Percentiles rank a stretch among this genome's conserved stretches.
phyloP scores from a whole-genome alignment of 2,888 invertebrate species.

The Micoletzkya japonica region DNA sequence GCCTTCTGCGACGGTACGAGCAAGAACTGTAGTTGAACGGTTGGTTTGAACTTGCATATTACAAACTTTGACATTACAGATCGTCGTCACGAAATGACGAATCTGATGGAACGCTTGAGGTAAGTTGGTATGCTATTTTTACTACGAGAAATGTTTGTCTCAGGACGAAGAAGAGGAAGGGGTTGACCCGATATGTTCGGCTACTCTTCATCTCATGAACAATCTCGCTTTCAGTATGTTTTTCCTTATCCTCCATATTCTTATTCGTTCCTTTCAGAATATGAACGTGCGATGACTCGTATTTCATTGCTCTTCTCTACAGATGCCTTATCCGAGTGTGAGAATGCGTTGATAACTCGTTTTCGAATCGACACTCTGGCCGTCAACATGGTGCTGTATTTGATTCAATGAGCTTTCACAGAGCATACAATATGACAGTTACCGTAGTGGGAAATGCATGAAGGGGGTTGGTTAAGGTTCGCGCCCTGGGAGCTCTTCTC shows the following conservation, averaged over 20 bases:
- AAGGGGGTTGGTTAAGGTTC: slow-evolving; percentile 39
- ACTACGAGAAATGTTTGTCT: neutral
- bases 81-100: no score
- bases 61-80: no score
- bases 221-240: slow-evolving; percentile 37
- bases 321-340: slow-evolving; percentile 31
- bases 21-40: no score
- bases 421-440: neutral
- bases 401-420: neutral
- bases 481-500: slow-evolving; percentile 57
- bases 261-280: slow-evolving; percentile 30
- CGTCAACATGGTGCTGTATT: slow-evolving; percentile 38
- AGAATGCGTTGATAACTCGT: slow-evolving; percentile 33
- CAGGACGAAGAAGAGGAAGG: slow-evolving; percentile 27
- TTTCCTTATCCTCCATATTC: neutral
- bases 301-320: slow-evolving; percentile 34
- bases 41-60: no score
- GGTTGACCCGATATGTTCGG: slow-evolving; percentile 27
- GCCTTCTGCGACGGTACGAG: no score
- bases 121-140: neutral
- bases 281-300: slow-evolving; percentile 34
- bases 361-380: slow-evolving; percentile 42
- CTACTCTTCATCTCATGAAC: slow-evolving; percentile 38
- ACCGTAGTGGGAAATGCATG: slow-evolving; percentile 27
- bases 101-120: no score